Percentiles rank a stretch among this genome's conserved stretches.
Conservation (phyloP, 2,888 invertebrate genomes). For the Cyrtodaria siliqua region DNA sequence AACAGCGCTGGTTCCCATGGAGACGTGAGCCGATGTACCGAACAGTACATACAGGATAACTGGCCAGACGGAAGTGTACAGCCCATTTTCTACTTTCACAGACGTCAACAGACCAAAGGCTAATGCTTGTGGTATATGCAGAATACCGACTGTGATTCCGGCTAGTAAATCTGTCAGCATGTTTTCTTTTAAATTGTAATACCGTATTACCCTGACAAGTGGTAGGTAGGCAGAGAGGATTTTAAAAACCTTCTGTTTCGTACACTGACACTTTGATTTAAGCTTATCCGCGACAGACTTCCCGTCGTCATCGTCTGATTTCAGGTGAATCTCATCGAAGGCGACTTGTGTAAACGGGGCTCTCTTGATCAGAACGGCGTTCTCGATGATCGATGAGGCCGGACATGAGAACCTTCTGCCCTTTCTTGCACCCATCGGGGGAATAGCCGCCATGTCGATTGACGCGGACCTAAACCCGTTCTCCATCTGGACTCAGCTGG, state of each 20-base stretch:
- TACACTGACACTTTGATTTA: conserved; percentile 70
- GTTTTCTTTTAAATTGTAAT: no score
- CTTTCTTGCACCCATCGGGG: no score
- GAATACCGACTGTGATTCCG: conserved; percentile 82
- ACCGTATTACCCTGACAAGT: conserved; percentile 74
- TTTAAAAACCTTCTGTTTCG: conserved; percentile 74
- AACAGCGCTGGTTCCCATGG: conserved; percentile 83
- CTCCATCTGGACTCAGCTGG: no score
- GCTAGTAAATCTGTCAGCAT: conserved; percentile 81
- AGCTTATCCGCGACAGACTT: conserved; percentile 53
- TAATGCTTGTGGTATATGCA: no score
- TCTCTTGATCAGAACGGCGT: conserved; percentile 64
- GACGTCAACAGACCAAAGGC: conserved; percentile 81
- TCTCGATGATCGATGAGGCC: conserved; percentile 50
- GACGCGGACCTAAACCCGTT: no score
- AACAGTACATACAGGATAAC: conserved; percentile 80
- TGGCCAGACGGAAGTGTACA: conserved; percentile 83
- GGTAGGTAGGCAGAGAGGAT: conserved; percentile 75
- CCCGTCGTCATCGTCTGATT: conserved; percentile 48
- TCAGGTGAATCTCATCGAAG: conserved; percentile 74
- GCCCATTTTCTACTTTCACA: conserved; percentile 80
- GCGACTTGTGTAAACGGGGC: conserved; percentile 70
- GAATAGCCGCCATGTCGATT: no score
- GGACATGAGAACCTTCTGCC: conserved; percentile 70
- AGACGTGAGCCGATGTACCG: conserved; percentile 81